A percentile compares a stretch with the other conserved stretches of the same genome.
These are phyloP conservation scores for Drosophila orosa DNA, from an alignment of 1,140 invertebrate species.

Conservation along the genomic window DNA sequence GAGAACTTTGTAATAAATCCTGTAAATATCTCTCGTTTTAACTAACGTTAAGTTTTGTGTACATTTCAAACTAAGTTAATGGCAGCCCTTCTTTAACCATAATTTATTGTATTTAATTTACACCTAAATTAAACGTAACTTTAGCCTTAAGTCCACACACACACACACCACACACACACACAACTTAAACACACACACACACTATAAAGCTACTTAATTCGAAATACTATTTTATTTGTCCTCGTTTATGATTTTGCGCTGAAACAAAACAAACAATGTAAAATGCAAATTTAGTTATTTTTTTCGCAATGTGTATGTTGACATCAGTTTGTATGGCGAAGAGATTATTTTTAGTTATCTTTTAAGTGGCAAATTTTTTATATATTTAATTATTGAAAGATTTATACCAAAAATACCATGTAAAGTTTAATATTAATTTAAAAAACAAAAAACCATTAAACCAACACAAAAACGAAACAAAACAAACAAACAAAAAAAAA, in stretches of 20 bases:
- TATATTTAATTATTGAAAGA: conserved; percentile 81
- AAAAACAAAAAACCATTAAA: conserved; percentile 58
- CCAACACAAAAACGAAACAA: conserved; percentile 46
- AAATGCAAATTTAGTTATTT: conserved; percentile 67
- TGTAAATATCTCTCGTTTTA: conserved; percentile 63
- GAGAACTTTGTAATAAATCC: conserved; percentile 74
- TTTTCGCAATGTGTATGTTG: conserved; percentile 68
- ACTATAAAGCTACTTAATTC: conserved; percentile 61
- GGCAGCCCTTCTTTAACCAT: conserved; percentile 59
- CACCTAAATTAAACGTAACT: conserved; percentile 51
- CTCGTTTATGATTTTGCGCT: conserved; percentile 54
- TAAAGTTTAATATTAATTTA: conserved; percentile 79
- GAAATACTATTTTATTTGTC: conserved; percentile 73
- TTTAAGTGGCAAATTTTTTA: conserved; percentile 72
- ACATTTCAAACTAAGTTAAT: conserved; percentile 71
- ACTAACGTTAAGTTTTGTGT: conserved; percentile 71
- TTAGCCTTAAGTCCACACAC: conserved; percentile 43
- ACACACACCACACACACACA: conserved; percentile 29
- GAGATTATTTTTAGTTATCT: conserved; percentile 72
- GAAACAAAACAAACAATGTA: conserved; percentile 42
- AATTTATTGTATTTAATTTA: conserved; percentile 74
- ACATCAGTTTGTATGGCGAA: conserved; percentile 67
- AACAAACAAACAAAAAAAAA: conserved; percentile 30
- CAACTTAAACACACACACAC: conserved; percentile 18
- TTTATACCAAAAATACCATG: conserved; percentile 83